These are phyloP conservation scores for Oncorhynchus clarkii DNA, from an alignment of 2,113 vertebrate genomes.

Conservation along the genomic window DNA sequence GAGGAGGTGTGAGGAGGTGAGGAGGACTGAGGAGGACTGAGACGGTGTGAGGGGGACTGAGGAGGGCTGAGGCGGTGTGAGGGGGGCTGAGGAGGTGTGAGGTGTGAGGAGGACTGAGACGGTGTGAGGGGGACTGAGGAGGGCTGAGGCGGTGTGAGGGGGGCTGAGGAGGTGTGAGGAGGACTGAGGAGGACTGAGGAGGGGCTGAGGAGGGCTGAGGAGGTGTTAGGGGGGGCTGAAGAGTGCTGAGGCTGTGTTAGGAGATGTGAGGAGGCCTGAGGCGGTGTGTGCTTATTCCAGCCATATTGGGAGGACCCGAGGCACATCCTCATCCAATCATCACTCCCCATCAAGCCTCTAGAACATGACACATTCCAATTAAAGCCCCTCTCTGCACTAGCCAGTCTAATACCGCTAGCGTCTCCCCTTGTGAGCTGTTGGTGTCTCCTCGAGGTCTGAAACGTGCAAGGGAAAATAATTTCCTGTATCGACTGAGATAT, in stretches of 20 bases:
- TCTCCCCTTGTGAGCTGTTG: not conserved
- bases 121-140: conserved; percentile 24
- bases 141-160: not conserved
- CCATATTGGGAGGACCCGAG: too few species aligned
- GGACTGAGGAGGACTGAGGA: too few species aligned
- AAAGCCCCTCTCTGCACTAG: not conserved
- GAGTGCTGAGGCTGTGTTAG: too few species aligned
- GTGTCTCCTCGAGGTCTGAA: not conserved
- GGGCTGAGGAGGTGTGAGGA: too few species aligned
- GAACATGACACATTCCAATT: not conserved
- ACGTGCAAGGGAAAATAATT: not conserved
- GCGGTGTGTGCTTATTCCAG: too few species aligned
- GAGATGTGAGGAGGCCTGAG: too few species aligned
- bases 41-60: too few species aligned
- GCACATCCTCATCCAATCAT: conserved; percentile 29
- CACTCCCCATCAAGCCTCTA: conserved; percentile 36
- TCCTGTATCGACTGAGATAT: not conserved
- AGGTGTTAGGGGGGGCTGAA: too few species aligned
- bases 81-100: too few species aligned
- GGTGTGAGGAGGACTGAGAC: not conserved
- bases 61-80: too few species aligned
- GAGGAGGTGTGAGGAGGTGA: too few species aligned
- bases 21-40: not conserved
- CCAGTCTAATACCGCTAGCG: not conserved
- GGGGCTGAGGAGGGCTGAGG: too few species aligned